phyloP scores from a whole-genome alignment of 2,113 vertebrate species.

The Noturus placidus region DNA sequence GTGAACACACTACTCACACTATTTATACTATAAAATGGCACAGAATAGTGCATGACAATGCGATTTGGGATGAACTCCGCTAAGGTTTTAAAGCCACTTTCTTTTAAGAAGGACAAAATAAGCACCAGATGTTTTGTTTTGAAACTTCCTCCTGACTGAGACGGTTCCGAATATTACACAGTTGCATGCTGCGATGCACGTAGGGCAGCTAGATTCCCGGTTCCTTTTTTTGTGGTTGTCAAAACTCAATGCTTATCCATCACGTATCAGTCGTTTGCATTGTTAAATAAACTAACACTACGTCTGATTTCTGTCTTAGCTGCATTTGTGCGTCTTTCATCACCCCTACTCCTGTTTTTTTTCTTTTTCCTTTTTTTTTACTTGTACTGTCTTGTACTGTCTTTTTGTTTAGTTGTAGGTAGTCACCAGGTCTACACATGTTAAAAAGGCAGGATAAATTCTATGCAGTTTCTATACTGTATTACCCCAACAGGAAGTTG shows the following conservation, averaged over 20 bases:
- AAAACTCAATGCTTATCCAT: background rate
- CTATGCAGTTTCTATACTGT: background rate
- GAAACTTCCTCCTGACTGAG: background rate
- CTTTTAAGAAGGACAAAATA: background rate
- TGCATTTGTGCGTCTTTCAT: background rate
- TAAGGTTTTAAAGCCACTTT: background rate
- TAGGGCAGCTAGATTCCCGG: background rate
- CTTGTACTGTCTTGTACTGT: background rate
- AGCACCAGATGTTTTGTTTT: background rate
- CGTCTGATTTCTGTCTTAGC: background rate
- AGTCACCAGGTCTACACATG: background rate
- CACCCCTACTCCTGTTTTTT: background rate
- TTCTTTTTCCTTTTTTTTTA: no score
- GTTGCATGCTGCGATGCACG: background rate
- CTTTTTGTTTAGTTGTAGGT: no score
- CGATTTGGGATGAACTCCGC: background rate
- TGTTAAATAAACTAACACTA: background rate
- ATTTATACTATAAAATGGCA: no score
- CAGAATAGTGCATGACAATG: no score
- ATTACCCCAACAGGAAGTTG: slow-evolving; percentile 76
- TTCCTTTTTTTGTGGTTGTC: background rate
- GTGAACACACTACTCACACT: no score
- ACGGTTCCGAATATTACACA: background rate
- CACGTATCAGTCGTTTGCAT: background rate
- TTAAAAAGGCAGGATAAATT: background rate